A percentile compares a stretch with the other conserved stretches of the same genome.
Evolutionary conservation across 2,888 invertebrate species (phyloP).

Genomic region (Rhamphomyia laevipes): DNA sequence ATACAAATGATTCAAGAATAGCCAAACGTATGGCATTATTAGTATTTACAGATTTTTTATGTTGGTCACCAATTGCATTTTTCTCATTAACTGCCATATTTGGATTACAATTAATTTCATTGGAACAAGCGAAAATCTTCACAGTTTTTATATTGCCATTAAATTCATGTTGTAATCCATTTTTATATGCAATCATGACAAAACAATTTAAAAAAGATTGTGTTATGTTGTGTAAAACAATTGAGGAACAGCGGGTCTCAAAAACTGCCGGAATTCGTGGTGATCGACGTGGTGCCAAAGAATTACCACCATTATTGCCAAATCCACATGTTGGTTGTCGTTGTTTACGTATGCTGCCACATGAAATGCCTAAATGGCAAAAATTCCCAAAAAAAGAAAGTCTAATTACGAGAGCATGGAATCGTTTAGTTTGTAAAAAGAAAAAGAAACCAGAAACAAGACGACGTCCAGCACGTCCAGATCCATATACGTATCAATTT

Average conservation of each 20-base stretch:
- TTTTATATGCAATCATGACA: slow-evolving; percentile 93
- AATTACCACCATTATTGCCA: slow-evolving; percentile 46
- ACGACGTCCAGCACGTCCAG: slow-evolving; percentile 42
- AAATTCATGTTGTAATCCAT: slow-evolving; percentile 96
- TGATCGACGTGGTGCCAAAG: slow-evolving; percentile 60
- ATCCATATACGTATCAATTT: slow-evolving; percentile 63
- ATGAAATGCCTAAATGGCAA: slow-evolving; percentile 33
- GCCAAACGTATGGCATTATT: slow-evolving; percentile 94
- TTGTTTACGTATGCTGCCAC: slow-evolving; percentile 39
- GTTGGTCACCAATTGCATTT: slow-evolving; percentile 97
- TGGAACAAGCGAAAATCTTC: slow-evolving; percentile 92
- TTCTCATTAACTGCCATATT: slow-evolving; percentile 89
- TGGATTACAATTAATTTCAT: slow-evolving; percentile 76
- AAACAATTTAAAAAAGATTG: slow-evolving; percentile 98
- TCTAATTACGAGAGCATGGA: slow-evolving; percentile 36
- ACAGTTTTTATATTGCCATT: slow-evolving; percentile 92
- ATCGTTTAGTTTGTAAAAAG: slow-evolving; percentile 31
- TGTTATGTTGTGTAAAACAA: slow-evolving; percentile 87
- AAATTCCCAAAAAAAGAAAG: slow-evolving; percentile 26
- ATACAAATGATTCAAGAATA: slow-evolving; percentile 90
- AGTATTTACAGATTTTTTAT: slow-evolving; percentile 93
- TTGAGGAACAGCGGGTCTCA: slow-evolving; percentile 79
- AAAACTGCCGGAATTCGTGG: slow-evolving; percentile 18
- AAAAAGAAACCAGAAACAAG: slow-evolving; percentile 25
- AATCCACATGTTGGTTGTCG: slow-evolving; percentile 38